Base-by-base conservation (phyloP, 1,140 invertebrate genomes). In the Atta colombica region DNA sequence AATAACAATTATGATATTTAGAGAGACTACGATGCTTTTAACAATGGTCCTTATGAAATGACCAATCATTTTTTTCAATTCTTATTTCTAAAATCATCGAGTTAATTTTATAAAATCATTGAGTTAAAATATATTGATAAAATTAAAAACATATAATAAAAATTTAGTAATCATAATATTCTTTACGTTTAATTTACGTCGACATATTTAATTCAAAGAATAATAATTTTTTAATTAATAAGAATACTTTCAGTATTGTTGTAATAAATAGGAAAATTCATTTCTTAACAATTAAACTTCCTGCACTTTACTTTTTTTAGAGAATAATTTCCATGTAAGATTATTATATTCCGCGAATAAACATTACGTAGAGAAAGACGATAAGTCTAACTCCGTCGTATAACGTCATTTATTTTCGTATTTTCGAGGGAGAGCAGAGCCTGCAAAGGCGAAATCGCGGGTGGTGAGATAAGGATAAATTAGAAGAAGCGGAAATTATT, bases 401-500 rank as follows among this genome's bases (percentile, higher is more conserved):
- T 72, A 58, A 81, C 25, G 35, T 81, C 51, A 71, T 81, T 35
- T 45, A 69, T 58, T 69, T 81, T 81, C 51, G 66, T 78, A 31
- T 28, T 49, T 31, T 78, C 51, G 6, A 81, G 25, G 31, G 18
- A 61, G 28, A 16, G 10, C 53, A 72, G 35, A 68, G 39, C 25
- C 18, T 51, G 21, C 66, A 51, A 69, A 35, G 14, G 51, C 10
- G 49, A 39, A 31, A 80, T 8, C 21, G 49, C 31, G 63, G n/a
- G 16, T 14, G n/a, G n/a, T 6, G 31, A 71, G 53, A 81, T 71
- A 71, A 81, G 66, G 31, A 81, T 51, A 69, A 81, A 71, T 21
- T 45, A 71, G n/a, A 72, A 71, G 78, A 69, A 71, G 21, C 65
- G 65, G 28, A 31, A 71, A 81, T 81, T 72, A 81, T 81, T 81